Base-by-base conservation (phyloP, 2,113 vertebrate species). In the Platysternon megacephalum region DNA sequence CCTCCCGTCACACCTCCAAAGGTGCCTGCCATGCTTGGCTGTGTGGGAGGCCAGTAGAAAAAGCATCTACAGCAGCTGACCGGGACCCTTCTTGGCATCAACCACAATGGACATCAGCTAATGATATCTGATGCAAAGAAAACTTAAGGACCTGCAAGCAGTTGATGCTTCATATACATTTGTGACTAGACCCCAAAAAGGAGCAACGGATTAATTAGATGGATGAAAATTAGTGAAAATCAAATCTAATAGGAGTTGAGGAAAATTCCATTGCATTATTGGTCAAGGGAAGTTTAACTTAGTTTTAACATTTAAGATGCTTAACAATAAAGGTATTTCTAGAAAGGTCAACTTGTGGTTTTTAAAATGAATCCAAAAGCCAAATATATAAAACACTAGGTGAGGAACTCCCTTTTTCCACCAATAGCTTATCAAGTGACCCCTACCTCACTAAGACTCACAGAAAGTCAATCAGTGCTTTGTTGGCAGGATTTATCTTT, bases 201-300 rank as follows among this genome's bases (percentile, higher is more conserved):
- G 22, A 32, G 48, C 0, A 0, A 3, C 9, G 83, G 13, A 58
- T 42, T 90, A n/a, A 39, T 29, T 0, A 2, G 10, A 65, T 42
- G 6, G 4, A 5, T 1, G 1, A 0, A 5, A 8, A 2, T 61
- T 32, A 7, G 6, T 4, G 55, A 32, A 10, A 56, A 86, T 2
- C 5, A 49, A 88, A 84, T 17, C 2, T 39, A 89, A 90, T 11
- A 56, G 3, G 32, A 86, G 28, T 24, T 82, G 21, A 48, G 91
- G 24, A n/a, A 84, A 21, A 42, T 93, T 11, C 2, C 4, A 0
- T 0, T 46, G 86, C 4, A 7, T 22, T 61, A 61, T 61, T 35
- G 51, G 24, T 22, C 51, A 28, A 51, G 1, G 81, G 44, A 4
- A 13, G 3, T 48, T 4, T 83, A 53, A 79, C 22, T 10, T 17